These are phyloP conservation scores for Tachystola acroxantha DNA, from an alignment of 2,888 invertebrate genomes.

Conservation along the genomic window DNA sequence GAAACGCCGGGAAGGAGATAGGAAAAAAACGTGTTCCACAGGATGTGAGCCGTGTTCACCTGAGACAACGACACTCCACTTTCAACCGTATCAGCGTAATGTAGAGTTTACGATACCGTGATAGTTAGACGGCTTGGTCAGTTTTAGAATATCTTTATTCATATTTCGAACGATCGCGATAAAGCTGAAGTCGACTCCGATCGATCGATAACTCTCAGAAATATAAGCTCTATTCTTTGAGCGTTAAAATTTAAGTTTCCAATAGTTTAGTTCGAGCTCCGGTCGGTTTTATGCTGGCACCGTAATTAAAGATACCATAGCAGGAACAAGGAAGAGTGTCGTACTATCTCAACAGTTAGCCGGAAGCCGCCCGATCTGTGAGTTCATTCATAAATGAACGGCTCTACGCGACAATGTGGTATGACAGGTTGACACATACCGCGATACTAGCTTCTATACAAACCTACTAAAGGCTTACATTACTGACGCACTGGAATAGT, in stretches of 20 bases:
- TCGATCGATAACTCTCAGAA: slow-evolving; percentile 34
- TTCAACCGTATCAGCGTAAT: slow-evolving; percentile 34
- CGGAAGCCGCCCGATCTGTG: slow-evolving; percentile 76
- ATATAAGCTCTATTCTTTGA: slow-evolving; percentile 40
- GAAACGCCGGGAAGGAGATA: slow-evolving; percentile 74
- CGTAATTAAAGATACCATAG: slow-evolving; percentile 75
- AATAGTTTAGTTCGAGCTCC: slow-evolving; percentile 20
- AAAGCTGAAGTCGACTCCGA: slow-evolving; percentile 57
- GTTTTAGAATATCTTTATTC: slow-evolving; percentile 75
- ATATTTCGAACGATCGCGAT: slow-evolving; percentile 72
- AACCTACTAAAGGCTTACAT: slow-evolving; percentile 37
- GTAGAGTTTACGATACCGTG: slow-evolving; percentile 43
- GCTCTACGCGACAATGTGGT: slow-evolving; percentile 61
- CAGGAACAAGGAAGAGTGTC: slow-evolving; percentile 78
- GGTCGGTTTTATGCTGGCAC: slow-evolving; percentile 59
- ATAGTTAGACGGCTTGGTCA: slow-evolving; percentile 41
- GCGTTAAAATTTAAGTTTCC: slow-evolving; percentile 33
- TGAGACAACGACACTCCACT: slow-evolving; percentile 32
- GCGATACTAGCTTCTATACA: slow-evolving; percentile 49
- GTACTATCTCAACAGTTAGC: slow-evolving; percentile 78
- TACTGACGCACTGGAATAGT: slow-evolving; percentile 32
- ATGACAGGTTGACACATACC: slow-evolving; percentile 50
- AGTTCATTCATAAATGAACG: slow-evolving; percentile 76
- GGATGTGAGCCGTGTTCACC: slow-evolving; percentile 58
- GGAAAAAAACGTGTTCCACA: slow-evolving; percentile 70